Evolutionary conservation across 2,797 vertebrate species (phyloP).

Genomic region (Dermochelys coriacea): DNA sequence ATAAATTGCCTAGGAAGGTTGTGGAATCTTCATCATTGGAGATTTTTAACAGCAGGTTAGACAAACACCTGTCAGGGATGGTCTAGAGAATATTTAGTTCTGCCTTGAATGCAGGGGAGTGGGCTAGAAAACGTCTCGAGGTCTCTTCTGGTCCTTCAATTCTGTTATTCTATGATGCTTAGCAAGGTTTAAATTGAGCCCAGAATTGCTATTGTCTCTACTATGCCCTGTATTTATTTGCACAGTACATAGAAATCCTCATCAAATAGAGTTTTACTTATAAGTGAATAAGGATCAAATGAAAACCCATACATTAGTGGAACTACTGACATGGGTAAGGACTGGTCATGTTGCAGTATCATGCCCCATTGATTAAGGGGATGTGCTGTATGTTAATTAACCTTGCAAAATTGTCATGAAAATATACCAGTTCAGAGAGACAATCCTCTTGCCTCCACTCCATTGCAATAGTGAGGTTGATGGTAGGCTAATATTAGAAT

Average conservation of each 20-base stretch:
- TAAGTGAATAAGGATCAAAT: accelerated
- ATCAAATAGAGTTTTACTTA: neutral
- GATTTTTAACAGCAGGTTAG: no score
- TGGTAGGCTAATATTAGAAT: accelerated
- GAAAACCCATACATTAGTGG: accelerated
- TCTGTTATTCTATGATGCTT: neutral
- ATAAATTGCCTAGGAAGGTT: no score
- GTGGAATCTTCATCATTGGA: no score
- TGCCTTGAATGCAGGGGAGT: no score
- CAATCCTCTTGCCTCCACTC: neutral
- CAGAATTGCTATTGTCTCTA: accelerated
- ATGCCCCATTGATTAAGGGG: neutral
- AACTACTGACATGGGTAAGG: accelerated
- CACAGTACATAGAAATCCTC: neutral
- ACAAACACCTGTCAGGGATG: no score
- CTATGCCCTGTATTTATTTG: neutral
- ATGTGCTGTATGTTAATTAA: neutral
- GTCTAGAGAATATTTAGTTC: no score
- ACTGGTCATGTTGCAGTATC: neutral
- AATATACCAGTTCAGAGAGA: neutral
- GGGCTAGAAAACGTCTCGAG: no score
- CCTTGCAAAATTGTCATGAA: neutral
- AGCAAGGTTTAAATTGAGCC: slow-evolving; percentile 31
- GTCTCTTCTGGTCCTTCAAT: no score
- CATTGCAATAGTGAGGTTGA: accelerated